Base-by-base conservation (phyloP, 2,888 invertebrate species). In the Melieria crassipennis region DNA sequence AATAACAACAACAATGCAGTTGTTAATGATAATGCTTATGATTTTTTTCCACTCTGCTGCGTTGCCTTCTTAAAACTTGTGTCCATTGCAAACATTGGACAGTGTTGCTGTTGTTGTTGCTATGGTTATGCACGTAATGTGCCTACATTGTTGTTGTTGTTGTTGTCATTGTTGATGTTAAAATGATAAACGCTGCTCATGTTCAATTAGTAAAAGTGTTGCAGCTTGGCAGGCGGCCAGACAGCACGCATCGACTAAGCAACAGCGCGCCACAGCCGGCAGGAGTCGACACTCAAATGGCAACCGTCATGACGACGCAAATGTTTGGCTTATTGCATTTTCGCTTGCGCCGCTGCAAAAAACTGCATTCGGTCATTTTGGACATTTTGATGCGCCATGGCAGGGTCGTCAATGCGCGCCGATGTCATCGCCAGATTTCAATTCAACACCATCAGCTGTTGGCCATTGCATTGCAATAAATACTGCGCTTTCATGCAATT, bases 1-100 rank as follows among this genome's bases (percentile, higher is more conserved):
- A 30, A 64, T 50, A 9, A 5, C 50, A 11, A 67, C 64, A 65
- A 70, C 58, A 65, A 70, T 62, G 65, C 69, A 74, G 75, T 81
- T 83, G 79, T 81, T 82, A 82, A 82, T 82, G 81, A 81, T 82
- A 79, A 81, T 81, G 79, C 82, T 81, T 80, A 80, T 80, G 81
- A 81, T 77, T 82, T 81, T 80, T 78, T 78, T 11, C 46, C 47
- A 75, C 77, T 78, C 76, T 76, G 71, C 69, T 47, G 13, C 66
- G 50, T 47, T 46, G 56, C 56, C 47, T 62, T 62, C 56, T 69
- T 56, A 11, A 30, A 30, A 66, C 52, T 68, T 67, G 68, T 55
- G 46, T 45, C 30, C 30, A 30, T 30, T 30, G 30, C 30, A 30
- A 30, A 30, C 30, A 30, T 30, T 30, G 30, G 2, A 30, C 30